Evolutionary conservation across 2,113 vertebrate species (phyloP).

Genomic region (Trachemys scripta): DNA sequence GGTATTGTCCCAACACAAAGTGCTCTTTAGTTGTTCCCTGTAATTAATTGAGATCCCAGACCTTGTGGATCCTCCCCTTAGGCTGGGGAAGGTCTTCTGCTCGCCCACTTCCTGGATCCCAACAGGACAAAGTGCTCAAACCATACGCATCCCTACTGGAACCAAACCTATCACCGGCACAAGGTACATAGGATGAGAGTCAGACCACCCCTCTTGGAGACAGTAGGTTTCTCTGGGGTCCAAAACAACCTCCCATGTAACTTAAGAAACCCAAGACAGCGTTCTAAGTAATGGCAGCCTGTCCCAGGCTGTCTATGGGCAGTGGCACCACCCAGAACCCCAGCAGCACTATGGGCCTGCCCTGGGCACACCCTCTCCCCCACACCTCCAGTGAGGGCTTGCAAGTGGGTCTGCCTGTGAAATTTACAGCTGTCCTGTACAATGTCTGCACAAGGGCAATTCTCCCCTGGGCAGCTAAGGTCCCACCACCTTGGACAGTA

Average conservation of each 20-base stretch:
- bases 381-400: neutral
- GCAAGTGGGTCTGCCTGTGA: neutral
- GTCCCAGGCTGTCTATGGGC: neutral
- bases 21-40: neutral
- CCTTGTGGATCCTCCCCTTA: no score
- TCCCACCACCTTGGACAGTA: neutral
- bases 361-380: neutral
- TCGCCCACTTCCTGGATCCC: no score
- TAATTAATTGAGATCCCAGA: no score
- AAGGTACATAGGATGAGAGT: rapidly evolving
- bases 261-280: neutral
- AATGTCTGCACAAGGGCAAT: neutral
- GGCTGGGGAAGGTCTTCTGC: no score
- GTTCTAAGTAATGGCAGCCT: neutral
- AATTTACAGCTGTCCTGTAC: neutral
- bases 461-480: neutral
- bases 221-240: neutral
- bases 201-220: rapidly evolving
- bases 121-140: neutral
- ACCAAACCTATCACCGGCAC: neutral
- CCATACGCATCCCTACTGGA: neutral
- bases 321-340: neutral
- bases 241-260: neutral
- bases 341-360: neutral
- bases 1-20: neutral